phyloP scores from a whole-genome alignment of 1,140 invertebrate species.

The Cydia fagiglandana region DNA sequence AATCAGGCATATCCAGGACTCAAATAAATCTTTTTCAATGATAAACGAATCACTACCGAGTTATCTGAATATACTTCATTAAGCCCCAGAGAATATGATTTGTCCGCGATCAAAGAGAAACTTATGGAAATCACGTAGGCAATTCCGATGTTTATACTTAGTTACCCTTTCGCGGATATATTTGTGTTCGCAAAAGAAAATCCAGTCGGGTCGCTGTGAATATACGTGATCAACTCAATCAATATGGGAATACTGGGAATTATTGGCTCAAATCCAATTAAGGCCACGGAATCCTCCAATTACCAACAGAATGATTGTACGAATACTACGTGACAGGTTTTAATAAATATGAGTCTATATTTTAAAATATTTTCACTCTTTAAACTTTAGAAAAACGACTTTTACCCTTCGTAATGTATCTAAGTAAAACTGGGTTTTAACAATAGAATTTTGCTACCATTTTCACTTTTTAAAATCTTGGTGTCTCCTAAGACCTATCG shows the following conservation, averaged over 20 bases:
- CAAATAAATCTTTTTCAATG: not conserved
- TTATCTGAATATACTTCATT: constrained; percentile 26
- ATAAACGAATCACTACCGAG: not conserved
- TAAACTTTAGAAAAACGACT: not conserved
- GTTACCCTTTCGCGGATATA: not conserved
- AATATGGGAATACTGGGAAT: not conserved
- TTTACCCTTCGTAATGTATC: no score
- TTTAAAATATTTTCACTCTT: not conserved
- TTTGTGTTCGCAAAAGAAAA: constrained; percentile 13
- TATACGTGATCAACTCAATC: not conserved
- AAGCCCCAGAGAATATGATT: constrained; percentile 25
- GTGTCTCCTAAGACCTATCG: no score
- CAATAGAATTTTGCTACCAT: no score
- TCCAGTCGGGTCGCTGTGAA: constrained; percentile 2
- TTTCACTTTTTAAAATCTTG: no score
- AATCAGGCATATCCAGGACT: no score
- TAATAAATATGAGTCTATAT: not conserved
- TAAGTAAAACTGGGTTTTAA: no score
- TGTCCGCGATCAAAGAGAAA: constrained; percentile 18
- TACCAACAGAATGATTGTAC: constrained; percentile 8
- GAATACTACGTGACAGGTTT: constrained; percentile 3
- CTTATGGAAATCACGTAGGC: constrained; percentile 11
- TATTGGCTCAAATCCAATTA: constrained; percentile 14
- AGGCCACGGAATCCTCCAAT: not conserved
- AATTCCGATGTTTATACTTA: constrained; percentile 2